A percentile compares a stretch with the other conserved stretches of the same genome.
Conservation (phyloP, 2,113 vertebrate species). For the Ardeotis arabs region DNA sequence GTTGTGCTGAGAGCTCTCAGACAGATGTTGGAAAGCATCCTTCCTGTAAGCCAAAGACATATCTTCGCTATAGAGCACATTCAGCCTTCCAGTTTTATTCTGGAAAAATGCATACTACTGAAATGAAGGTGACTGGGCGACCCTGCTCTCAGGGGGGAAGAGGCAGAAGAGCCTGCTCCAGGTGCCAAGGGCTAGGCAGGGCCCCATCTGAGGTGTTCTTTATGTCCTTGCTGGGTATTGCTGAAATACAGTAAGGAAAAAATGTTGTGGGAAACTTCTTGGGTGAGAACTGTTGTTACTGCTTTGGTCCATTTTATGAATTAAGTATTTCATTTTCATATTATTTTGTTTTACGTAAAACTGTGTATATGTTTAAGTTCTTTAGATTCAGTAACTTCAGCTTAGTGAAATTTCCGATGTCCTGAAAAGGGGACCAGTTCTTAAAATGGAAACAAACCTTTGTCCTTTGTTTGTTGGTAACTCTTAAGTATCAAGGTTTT, state of each 20-base stretch:
- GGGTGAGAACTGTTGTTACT: background rate
- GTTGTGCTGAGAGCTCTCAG: background rate
- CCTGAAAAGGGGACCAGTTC: background rate
- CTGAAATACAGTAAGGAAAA: background rate
- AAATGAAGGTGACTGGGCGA: background rate
- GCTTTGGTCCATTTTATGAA: background rate
- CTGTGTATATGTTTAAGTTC: background rate
- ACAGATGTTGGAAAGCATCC: background rate
- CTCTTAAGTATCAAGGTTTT: background rate
- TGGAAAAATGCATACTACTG: background rate
- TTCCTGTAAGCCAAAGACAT: fast-evolving
- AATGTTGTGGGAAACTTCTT: background rate
- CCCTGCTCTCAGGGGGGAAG: fast-evolving
- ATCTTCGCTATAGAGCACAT: background rate
- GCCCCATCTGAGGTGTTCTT: background rate
- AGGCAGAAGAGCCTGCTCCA: background rate
- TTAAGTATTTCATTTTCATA: background rate
- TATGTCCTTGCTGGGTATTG: background rate
- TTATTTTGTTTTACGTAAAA: background rate
- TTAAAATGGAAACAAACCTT: background rate
- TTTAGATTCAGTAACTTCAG: background rate
- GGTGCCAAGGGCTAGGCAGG: background rate
- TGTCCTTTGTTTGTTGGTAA: background rate
- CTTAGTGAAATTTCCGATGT: background rate
- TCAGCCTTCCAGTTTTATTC: fast-evolving